Evolutionary conservation across 2,113 vertebrate species (phyloP).

Genomic region (Eclectus roratus): DNA sequence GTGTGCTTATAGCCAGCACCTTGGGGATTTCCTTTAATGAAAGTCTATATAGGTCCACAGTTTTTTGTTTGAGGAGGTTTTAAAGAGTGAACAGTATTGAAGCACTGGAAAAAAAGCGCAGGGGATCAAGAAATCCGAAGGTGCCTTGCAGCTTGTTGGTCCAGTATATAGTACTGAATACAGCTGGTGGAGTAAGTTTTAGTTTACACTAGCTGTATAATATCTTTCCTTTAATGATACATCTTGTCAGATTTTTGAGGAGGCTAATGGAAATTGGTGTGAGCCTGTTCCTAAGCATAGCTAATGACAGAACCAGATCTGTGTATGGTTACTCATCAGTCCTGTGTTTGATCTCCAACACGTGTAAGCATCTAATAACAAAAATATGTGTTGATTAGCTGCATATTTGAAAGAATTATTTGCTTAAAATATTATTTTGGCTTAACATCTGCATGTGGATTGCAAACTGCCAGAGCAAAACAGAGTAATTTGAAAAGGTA

Average conservation of each 20-base stretch:
- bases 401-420: constrained; percentile 24
- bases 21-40: neutral
- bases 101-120: neutral
- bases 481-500: neutral
- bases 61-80: neutral
- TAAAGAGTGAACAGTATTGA: neutral
- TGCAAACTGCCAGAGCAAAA: neutral
- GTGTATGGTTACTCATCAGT: neutral
- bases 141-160: neutral
- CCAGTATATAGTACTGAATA: neutral
- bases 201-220: neutral
- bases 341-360: neutral
- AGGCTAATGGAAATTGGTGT: neutral
- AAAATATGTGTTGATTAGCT: constrained; percentile 17
- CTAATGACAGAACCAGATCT: neutral
- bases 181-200: neutral
- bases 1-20: neutral
- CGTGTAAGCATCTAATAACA: neutral
- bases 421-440: neutral
- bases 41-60: neutral
- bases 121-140: neutral
- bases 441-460: neutral
- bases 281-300: neutral
- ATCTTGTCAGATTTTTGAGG: neutral
- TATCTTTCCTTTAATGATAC: neutral